Evolutionary conservation across 2,113 vertebrate species (phyloP).

Genomic region (Lepus timidus): DNA sequence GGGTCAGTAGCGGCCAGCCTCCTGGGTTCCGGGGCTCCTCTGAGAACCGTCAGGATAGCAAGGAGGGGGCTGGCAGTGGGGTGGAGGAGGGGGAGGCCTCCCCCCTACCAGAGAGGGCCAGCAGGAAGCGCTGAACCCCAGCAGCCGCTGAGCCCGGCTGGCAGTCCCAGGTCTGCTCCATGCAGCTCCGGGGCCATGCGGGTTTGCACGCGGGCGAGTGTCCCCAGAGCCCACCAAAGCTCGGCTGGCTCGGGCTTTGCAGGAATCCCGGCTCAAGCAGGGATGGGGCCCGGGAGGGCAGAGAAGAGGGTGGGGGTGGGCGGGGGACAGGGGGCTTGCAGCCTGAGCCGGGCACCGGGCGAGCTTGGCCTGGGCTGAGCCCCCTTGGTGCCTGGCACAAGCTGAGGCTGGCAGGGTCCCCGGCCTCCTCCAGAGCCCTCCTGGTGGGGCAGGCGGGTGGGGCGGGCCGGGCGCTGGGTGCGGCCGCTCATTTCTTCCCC

Average conservation of each 20-base stretch:
- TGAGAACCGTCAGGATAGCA: not conserved
- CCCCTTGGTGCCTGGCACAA: constrained; percentile 69
- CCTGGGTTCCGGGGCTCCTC: not conserved
- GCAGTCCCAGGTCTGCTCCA: not conserved
- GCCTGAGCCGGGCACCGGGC: not conserved
- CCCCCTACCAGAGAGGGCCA: not conserved
- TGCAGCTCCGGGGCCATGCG: not conserved
- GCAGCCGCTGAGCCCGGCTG: not conserved
- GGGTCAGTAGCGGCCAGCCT: constrained; percentile 47
- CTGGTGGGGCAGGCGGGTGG: constrained; percentile 25
- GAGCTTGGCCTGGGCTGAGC: constrained; percentile 13
- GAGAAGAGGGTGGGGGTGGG: not conserved
- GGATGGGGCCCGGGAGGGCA: not conserved
- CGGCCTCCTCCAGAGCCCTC: constrained; percentile 51
- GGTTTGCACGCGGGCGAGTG: not conserved
- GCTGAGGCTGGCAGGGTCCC: not conserved
- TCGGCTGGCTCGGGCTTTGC: not conserved
- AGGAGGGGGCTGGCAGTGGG: not conserved
- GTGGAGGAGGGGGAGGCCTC: not conserved
- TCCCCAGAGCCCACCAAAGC: not conserved
- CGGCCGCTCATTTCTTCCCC: constrained; percentile 74
- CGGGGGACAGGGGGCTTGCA: not conserved
- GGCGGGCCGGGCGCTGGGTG: constrained; percentile 56
- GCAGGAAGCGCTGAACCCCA: not conserved
- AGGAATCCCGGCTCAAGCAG: not conserved